Percentiles rank a stretch among this genome's conserved stretches.
Conservation (phyloP, 2,797 vertebrate species). For the Eulemur mongoz region DNA sequence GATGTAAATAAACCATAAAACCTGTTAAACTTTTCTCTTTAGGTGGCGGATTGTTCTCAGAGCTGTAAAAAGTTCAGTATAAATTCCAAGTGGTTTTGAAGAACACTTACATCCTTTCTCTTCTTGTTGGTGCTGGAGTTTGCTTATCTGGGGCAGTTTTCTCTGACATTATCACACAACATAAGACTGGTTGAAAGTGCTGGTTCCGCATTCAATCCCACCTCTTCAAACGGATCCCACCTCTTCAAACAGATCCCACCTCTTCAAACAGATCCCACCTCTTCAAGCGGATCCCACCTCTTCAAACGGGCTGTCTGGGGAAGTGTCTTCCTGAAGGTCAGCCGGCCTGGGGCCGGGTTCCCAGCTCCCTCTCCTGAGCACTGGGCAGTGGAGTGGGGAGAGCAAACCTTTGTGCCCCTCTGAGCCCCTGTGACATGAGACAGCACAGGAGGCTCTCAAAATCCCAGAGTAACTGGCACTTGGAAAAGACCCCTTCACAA, state of each 20-base stretch:
- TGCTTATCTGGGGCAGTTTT: neutral
- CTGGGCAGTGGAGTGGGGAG: fast-evolving
- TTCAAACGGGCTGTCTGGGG: neutral
- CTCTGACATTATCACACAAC: neutral
- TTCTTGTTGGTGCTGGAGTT: neutral
- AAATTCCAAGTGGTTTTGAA: neutral
- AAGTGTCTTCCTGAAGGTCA: neutral
- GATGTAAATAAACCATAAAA: neutral
- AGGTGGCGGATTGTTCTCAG: neutral
- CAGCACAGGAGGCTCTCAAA: fast-evolving
- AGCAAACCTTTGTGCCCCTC: neutral
- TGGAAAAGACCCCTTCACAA: neutral
- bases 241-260: no score
- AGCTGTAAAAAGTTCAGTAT: neutral
- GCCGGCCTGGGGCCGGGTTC: fast-evolving
- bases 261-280: no score
- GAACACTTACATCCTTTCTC: neutral
- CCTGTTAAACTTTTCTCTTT: neutral
- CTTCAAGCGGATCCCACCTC: no score
- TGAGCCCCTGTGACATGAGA: neutral
- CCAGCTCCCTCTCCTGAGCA: neutral
- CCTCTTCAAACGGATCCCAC: no score
- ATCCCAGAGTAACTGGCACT: fast-evolving
- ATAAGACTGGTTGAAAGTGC: neutral
- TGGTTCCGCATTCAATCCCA: neutral